Evolutionary conservation across 2,113 vertebrate species (phyloP), one percentile per base, ranked within the genome.

Genomic region (Taurulus bubalis): DNA sequence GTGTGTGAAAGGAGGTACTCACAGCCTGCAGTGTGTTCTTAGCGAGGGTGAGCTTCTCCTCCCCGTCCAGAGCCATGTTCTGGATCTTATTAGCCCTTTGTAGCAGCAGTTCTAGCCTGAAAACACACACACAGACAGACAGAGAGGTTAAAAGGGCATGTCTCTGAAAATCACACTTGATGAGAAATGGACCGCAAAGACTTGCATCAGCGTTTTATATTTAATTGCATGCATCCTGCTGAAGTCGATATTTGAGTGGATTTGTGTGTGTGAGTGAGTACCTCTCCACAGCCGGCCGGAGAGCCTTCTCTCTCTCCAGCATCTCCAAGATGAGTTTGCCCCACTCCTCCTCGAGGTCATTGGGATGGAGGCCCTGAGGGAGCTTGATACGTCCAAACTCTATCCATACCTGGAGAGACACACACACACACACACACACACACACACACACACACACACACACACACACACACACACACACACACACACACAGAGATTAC

Each of bases 321-420:
- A 99, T 99, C 92, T 98, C 98, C 30, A 99, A 93, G 94, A 99
- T 99, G 80, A 99, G 97, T 81, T 98, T 99, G 24, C 98, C 98
- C 98, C 98, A 99, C 47, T 97, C 97, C 91, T 99, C 98, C 89
- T 99, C 98, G 81, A 99, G 94, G 15, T 99, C 95, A 0, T 99
- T 99, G 62, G 98, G 98, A 87, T 99, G 98, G 88, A 96, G 96
- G 40, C 97, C 97, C 86, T 97, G 96, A 71, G 98, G 97, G 83
- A 99, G 93, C 87, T 98, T 98, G 88, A 99, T 94, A 15, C 98
- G 97, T 15, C 98, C 98, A 85, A 99, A 99, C 84, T 99, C 98
- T 58, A 99, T 97, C 98, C 98, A 99, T 1, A 96, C 95, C 98
- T 99, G 73, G 40, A 82, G 9, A 28, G 30, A 71, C 3, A 34